A percentile compares a stretch with the other conserved stretches of the same genome.
Conservation (phyloP, 1,140 invertebrate species). For the Philopotamus ludificatus region DNA sequence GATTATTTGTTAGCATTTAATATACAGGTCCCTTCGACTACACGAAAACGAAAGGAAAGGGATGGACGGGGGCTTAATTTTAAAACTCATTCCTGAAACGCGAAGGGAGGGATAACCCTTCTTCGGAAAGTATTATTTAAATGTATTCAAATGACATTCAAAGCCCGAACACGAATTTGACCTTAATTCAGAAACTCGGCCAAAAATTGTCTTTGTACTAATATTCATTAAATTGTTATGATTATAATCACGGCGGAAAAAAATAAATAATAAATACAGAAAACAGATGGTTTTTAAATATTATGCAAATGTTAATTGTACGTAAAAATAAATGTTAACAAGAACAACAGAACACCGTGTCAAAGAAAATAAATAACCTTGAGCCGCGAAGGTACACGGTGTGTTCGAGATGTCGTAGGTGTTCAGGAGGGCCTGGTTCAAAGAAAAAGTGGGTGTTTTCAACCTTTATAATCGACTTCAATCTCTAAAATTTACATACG, state of each 20-base stretch:
- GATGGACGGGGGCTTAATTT: too few species aligned
- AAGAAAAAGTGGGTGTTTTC: not conserved
- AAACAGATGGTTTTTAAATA: too few species aligned
- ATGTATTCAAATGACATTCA: constrained; percentile 8
- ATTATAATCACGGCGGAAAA: too few species aligned
- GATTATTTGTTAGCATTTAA: not conserved
- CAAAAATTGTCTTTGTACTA: not conserved
- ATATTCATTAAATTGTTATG: too few species aligned
- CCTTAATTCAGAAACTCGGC: not conserved
- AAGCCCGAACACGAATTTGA: not conserved
- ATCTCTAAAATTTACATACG: not conserved
- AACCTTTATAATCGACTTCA: not conserved
- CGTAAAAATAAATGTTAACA: too few species aligned
- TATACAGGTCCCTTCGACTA: too few species aligned
- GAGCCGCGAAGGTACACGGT: not conserved
- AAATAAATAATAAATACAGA: too few species aligned
- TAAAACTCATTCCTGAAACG: too few species aligned
- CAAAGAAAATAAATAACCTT: not conserved
- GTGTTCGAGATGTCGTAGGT: not conserved
- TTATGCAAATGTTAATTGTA: too few species aligned
- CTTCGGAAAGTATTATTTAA: not conserved
- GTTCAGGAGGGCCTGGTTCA: not conserved
- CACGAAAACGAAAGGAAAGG: too few species aligned
- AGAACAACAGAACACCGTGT: too few species aligned
- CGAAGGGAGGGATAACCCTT: not conserved